These are phyloP conservation scores for Onychostruthus taczanowskii DNA, from an alignment of 2,113 vertebrate genomes.

Conservation along the genomic window DNA sequence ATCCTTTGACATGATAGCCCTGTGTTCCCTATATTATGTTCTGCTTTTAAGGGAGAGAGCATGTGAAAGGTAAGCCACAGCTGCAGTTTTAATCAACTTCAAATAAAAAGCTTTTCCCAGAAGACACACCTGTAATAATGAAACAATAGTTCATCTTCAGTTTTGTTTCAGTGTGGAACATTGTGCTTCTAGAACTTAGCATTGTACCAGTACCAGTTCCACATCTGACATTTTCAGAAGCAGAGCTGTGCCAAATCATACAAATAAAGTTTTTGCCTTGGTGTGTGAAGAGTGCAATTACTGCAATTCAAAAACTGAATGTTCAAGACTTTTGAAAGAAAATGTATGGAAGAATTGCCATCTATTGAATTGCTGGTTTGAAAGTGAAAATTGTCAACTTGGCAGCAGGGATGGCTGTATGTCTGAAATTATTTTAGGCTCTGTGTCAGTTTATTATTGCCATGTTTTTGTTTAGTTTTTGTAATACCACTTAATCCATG, in stretches of 20 bases:
- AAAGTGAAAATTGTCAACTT: background rate
- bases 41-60: background rate
- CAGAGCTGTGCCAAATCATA: background rate
- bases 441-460: background rate
- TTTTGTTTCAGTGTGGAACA: background rate
- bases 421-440: background rate
- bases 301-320: background rate
- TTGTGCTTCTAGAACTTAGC: background rate
- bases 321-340: background rate
- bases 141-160: background rate
- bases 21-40: background rate
- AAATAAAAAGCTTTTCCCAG: background rate
- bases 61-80: slow-evolving; percentile 41
- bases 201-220: background rate
- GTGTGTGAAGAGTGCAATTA: background rate
- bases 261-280: background rate
- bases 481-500: background rate
- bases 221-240: background rate
- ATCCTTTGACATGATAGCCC: background rate
- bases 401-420: background rate
- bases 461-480: background rate
- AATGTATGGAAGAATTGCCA: background rate
- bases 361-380: background rate
- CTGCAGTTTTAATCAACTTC: background rate
- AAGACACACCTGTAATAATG: background rate